A percentile compares a stretch with the other conserved stretches of the same genome.
Conservation (phyloP, 1,140 invertebrate genomes). For the Proales similis region DNA sequence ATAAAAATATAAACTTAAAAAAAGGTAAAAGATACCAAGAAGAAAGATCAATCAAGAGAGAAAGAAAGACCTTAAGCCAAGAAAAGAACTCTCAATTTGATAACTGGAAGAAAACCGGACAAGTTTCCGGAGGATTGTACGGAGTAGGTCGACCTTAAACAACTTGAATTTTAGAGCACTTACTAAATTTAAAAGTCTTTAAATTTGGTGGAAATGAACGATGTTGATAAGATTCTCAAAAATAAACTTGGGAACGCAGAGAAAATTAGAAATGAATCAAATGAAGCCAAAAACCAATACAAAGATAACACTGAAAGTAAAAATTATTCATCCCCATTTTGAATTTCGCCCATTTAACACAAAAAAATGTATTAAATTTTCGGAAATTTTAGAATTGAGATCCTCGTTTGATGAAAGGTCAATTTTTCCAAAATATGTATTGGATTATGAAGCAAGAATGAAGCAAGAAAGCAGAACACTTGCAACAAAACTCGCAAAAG, state of each 20-base stretch:
- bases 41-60: constrained; percentile 43
- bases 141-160: constrained; percentile 42
- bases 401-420: constrained; percentile 52
- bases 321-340: neutral
- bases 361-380: neutral
- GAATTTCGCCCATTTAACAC: neutral
- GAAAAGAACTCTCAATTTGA: constrained; percentile 49
- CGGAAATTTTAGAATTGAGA: constrained; percentile 42
- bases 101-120: constrained; percentile 48
- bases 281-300: neutral
- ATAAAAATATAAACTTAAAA: too few species aligned
- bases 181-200: constrained; percentile 5
- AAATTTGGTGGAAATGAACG: neutral
- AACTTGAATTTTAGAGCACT: neutral
- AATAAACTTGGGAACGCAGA: constrained; percentile 10
- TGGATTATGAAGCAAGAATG: constrained; percentile 46
- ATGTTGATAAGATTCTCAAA: neutral
- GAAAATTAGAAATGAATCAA: neutral
- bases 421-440: constrained; percentile 51
- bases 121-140: constrained; percentile 47
- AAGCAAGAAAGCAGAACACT: constrained; percentile 10
- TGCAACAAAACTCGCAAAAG: constrained; percentile 12
- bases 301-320: constrained; percentile 27
- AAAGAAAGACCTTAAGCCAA: constrained; percentile 46
- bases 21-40: constrained; percentile 51